Conservation (phyloP, 2,888 invertebrate species). For the Catocala nupta region DNA sequence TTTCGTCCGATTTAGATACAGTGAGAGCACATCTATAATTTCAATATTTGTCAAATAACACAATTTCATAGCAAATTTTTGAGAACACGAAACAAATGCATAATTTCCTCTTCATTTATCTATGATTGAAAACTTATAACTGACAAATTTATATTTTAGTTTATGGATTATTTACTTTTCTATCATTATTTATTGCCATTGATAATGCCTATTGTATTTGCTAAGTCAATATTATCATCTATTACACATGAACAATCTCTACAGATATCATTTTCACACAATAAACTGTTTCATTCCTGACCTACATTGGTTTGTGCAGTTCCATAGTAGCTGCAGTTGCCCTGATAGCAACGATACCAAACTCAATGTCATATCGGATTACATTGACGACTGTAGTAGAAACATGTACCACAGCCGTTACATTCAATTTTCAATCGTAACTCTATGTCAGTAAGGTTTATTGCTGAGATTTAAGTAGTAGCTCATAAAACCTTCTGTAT, state of each 20-base stretch:
- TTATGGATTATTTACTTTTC: neutral
- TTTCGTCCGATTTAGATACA: too few relatives aligned
- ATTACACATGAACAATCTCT: neutral
- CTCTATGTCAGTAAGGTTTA: neutral
- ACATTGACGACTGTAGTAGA: conserved; percentile 20
- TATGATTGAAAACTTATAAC: too few relatives aligned
- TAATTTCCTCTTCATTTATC: too few relatives aligned
- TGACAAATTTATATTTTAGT: too few relatives aligned
- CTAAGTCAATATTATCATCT: neutral
- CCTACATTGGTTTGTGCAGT: conserved; percentile 25
- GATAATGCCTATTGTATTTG: neutral
- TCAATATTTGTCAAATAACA: too few relatives aligned
- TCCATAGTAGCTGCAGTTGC: conserved; percentile 29
- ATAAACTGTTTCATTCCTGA: conserved; percentile 32
- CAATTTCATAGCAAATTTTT: too few relatives aligned
- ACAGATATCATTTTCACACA: neutral
- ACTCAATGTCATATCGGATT: conserved; percentile 32
- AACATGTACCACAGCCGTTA: conserved; percentile 15
- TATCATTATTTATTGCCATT: conserved; percentile 5
- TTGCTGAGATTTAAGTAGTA: neutral
- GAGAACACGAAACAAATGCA: too few relatives aligned
- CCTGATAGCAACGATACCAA: conserved; percentile 34
- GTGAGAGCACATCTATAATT: too few relatives aligned
- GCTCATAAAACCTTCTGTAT: conserved; percentile 16
- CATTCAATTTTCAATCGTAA: conserved; percentile 3